Evolutionary conservation across 2,797 vertebrate species (phyloP), one percentile per base, ranked within the genome.

Genomic region (Pangasius mekongensis): DNA sequence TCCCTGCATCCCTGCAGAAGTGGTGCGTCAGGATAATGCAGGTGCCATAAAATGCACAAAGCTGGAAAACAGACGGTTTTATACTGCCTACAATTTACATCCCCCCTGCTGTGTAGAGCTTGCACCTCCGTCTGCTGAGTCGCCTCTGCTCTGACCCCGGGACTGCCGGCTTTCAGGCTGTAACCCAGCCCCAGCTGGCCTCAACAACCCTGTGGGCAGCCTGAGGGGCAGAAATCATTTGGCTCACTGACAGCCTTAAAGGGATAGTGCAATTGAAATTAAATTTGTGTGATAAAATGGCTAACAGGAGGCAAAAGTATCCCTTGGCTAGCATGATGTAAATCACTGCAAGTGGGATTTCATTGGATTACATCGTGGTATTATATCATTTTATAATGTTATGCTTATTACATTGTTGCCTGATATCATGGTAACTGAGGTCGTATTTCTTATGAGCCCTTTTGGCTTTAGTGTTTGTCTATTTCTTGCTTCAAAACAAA

Each of bases 161-260:
- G 80, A 71, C 71, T 77, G 82, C 64, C 2, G 2, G 20, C 77
- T 73, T 83, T 67, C 76, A 78, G 83, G 74, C 62, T 43, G 16
- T 39, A 16, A 43, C 49, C 22, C 36, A 20, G 47, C 56, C 78
- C 74, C 89, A 87, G 89, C 85, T 89, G 87, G 83, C 67, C 85
- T 64, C 39, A 58, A 84, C 84, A 60, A 11, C 67, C 87, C 73
- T 60, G 33, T 3, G 83, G 87, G 87, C 86, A 89, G 86, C 84
- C 89, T 58, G 43, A 86, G 86, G 88, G 86, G 66, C 87, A 83
- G 64, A 78, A 78, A 43, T 84, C 86, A 84, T 86, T 86, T 84
- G 54, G 27, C 73, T 14, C 33, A 33, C 84, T 88, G 86, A 86
- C 87, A 87, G 54, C 39, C 66, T 88, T 87, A 86, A 76, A 73